These are phyloP conservation scores for Antitype chi DNA, from an alignment of 2,888 invertebrate species.

Conservation along the genomic window DNA sequence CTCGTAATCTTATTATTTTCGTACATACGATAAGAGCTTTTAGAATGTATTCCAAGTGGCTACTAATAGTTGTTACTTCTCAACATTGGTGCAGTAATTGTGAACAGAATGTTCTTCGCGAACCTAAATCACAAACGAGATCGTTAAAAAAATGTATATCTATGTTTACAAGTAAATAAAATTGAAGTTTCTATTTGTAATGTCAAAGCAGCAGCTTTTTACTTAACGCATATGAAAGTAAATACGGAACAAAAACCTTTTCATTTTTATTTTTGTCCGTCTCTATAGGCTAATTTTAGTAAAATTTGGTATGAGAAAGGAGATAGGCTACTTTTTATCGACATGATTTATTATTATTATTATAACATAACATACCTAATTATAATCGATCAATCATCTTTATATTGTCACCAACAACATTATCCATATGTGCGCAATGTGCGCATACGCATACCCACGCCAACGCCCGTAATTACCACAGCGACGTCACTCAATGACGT, in stretches of 20 bases:
- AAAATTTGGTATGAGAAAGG: too few species aligned
- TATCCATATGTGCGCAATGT: conserved; percentile 51
- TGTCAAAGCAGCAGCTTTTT: too few species aligned
- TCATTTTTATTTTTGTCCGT: too few species aligned
- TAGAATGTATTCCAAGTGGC: not conserved
- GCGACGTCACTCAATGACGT: conserved; percentile 49
- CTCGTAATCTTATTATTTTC: not conserved
- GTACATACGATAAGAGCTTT: not conserved
- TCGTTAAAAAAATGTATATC: too few species aligned
- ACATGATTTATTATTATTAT: not conserved
- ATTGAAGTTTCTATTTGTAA: too few species aligned
- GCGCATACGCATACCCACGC: conserved; percentile 48
- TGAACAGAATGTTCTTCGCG: not conserved
- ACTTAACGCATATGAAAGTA: too few species aligned
- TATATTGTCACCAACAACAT: conserved; percentile 22
- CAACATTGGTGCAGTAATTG: not conserved
- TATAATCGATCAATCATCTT: not conserved
- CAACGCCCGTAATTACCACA: conserved; percentile 32
- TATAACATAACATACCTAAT: not conserved
- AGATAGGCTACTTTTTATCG: too few species aligned
- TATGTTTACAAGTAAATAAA: too few species aligned
- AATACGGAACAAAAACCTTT: too few species aligned
- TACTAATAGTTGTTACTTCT: not conserved
- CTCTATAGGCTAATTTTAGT: too few species aligned
- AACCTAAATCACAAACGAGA: not conserved